Evolutionary conservation across 1,140 invertebrate species (phyloP).

Genomic region (Plutomurus gul): DNA sequence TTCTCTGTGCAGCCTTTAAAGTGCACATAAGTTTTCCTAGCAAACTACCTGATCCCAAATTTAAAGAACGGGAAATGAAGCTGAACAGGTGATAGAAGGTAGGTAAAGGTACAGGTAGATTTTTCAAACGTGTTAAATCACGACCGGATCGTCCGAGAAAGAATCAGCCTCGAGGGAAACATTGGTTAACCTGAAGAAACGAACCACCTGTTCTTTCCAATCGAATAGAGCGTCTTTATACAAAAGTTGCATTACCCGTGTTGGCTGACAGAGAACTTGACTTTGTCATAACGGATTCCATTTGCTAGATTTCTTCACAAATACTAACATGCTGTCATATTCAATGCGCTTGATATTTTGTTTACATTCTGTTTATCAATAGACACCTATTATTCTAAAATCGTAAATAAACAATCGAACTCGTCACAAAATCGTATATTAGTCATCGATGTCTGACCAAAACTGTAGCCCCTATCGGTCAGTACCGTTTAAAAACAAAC

Average conservation of each 20-base stretch:
- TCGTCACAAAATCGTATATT: too few relatives aligned
- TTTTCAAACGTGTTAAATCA: not conserved
- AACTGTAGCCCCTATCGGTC: too few relatives aligned
- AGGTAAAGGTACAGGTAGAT: constrained; percentile 5
- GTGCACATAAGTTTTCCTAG: too few relatives aligned
- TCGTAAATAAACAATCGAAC: too few relatives aligned
- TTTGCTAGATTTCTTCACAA: not conserved
- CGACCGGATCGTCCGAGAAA: not conserved
- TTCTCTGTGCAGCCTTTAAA: not conserved
- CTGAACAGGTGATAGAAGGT: not conserved
- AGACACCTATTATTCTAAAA: too few relatives aligned
- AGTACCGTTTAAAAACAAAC: too few relatives aligned
- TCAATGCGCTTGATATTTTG: too few relatives aligned
- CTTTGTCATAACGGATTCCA: not conserved
- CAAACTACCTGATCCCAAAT: not conserved
- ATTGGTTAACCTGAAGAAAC: not conserved
- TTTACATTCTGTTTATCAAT: too few relatives aligned
- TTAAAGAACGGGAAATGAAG: constrained; percentile 21
- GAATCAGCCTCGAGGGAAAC: not conserved
- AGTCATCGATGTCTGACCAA: too few relatives aligned
- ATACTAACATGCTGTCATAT: too few relatives aligned
- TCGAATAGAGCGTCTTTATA: not conserved
- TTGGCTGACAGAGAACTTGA: too few relatives aligned
- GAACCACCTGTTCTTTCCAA: not conserved
- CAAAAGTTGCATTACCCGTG: not conserved